These are phyloP conservation scores for Meriones psammophilus DNA, from an alignment of 2,797 vertebrate genomes.

Conservation along the genomic window DNA sequence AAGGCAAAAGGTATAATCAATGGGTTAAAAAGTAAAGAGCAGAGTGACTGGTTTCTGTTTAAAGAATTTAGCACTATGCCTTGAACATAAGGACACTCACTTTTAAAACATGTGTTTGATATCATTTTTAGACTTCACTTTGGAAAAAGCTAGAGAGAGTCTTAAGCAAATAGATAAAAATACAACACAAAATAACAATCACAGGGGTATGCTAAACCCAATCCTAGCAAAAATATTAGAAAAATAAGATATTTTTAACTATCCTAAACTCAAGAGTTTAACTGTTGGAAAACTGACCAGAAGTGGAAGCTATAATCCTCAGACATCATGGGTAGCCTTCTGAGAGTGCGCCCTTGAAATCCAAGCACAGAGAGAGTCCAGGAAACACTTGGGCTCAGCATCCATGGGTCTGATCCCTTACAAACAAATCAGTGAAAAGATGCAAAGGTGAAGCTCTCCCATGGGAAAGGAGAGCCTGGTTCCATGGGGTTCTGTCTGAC, in stretches of 20 bases:
- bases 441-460: not conserved
- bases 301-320: not conserved
- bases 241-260: not conserved
- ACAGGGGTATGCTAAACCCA: not conserved
- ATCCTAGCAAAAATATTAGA: not conserved
- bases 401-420: not conserved
- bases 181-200: not conserved
- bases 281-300: not conserved
- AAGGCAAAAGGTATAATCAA: not conserved
- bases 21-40: not conserved
- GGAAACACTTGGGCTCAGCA: not conserved
- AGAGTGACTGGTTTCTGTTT: not conserved
- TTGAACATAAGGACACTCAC: not conserved
- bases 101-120: not conserved
- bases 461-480: not conserved
- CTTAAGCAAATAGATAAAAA: slow-evolving; percentile 50
- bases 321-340: not conserved
- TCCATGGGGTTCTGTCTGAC: not conserved
- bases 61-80: not conserved
- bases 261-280: not conserved
- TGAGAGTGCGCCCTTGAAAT: not conserved
- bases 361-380: not conserved
- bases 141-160: not conserved
- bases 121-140: not conserved
- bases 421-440: not conserved